Percentiles rank a stretch among this genome's conserved stretches.
These are phyloP conservation scores for Lepus americanus DNA, from an alignment of 2,113 vertebrate genomes.

Conservation along the genomic window DNA sequence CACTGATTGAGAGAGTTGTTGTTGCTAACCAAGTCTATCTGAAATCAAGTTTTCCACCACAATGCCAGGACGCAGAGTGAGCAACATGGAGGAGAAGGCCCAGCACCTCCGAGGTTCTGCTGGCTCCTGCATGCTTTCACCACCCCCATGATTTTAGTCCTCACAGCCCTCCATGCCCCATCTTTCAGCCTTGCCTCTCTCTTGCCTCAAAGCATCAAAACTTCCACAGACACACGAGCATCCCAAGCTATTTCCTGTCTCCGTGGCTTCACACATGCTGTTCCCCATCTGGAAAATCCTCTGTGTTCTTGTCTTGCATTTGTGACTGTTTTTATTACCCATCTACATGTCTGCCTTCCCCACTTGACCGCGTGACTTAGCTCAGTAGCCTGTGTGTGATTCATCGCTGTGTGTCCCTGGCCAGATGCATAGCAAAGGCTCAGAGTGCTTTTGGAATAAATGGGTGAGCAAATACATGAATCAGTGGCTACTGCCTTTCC, in stretches of 20 bases:
- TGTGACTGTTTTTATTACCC: neutral
- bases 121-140: rapidly evolving
- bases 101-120: neutral
- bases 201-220: neutral
- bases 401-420: neutral
- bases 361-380: neutral
- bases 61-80: neutral
- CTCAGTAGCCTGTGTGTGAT: neutral
- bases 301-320: neutral
- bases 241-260: neutral
- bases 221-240: neutral
- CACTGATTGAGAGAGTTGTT: rapidly evolving
- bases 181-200: no score
- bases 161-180: neutral
- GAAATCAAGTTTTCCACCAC: neutral
- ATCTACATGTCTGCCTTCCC: no score
- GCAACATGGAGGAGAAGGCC: neutral
- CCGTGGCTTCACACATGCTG: neutral
- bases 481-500: no score
- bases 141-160: neutral
- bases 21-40: neutral
- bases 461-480: neutral
- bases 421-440: neutral
- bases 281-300: neutral
- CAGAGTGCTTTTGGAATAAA: neutral